A percentile compares a stretch with the other conserved stretches of the same genome.
phyloP scores from a whole-genome alignment of 1,140 invertebrate genomes.

The Drosophila carrolli region DNA sequence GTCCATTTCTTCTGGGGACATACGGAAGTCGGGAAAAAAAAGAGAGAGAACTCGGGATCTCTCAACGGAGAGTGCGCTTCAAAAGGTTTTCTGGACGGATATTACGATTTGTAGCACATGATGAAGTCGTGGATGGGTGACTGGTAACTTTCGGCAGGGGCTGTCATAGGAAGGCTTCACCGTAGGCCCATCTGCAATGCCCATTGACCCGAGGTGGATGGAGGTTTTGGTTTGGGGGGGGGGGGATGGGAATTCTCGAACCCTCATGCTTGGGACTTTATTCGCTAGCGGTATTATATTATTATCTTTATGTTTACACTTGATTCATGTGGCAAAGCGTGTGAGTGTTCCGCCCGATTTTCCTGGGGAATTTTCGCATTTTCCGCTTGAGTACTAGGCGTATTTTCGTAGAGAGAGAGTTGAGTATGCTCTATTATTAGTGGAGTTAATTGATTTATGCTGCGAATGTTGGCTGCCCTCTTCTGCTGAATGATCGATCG shows the following conservation, averaged over 20 bases:
- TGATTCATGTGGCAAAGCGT: constrained; percentile 36
- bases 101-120: constrained; percentile 80
- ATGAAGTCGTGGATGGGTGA: constrained; percentile 27
- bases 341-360: constrained; percentile 3
- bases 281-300: constrained; percentile 22
- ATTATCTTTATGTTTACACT: constrained; percentile 36
- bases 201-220: background rate
- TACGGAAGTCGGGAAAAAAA: constrained; percentile 1
- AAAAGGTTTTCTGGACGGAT: constrained; percentile 82
- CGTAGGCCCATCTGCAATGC: constrained; percentile 31
- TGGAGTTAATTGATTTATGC: constrained; percentile 61
- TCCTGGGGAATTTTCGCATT: constrained; percentile 13
- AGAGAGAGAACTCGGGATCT: background rate
- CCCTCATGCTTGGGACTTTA: constrained; percentile 9
- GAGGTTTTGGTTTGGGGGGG: no score
- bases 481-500: constrained; percentile 45
- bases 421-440: constrained; percentile 53
- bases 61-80: constrained; percentile 61
- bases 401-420: constrained; percentile 44
- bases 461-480: constrained; percentile 53
- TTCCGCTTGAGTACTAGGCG: constrained; percentile 34
- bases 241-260: background rate
- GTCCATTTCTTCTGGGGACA: constrained; percentile 47
- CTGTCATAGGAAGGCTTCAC: background rate
- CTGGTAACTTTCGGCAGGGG: constrained; percentile 15